Percentiles rank a stretch among this genome's conserved stretches.
phyloP scores from a whole-genome alignment of 2,797 vertebrate species.

The Hafferia zeledoni region DNA sequence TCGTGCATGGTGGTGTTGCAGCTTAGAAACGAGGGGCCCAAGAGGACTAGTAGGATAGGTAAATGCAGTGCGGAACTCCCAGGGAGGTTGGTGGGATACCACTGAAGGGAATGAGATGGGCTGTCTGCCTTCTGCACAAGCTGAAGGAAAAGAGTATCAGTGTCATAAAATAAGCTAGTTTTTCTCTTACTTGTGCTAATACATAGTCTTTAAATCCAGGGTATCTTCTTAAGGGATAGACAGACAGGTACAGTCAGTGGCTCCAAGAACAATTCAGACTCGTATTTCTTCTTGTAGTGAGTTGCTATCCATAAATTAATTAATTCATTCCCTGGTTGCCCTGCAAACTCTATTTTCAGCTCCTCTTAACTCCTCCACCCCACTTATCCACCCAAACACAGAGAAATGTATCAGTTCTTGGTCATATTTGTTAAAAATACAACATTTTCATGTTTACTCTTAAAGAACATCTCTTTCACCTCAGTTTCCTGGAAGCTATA shows the following conservation, averaged over 20 bases:
- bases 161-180: background rate
- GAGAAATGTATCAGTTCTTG: background rate
- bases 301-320: background rate
- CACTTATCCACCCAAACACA: background rate
- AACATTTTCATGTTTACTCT: background rate
- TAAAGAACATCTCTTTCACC: background rate
- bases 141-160: background rate
- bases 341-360: background rate
- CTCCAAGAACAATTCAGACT: background rate
- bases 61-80: background rate
- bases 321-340: background rate
- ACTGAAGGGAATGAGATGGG: background rate
- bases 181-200: background rate
- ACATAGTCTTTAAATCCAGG: constrained; percentile 3
- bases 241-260: background rate
- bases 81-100: background rate
- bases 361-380: background rate
- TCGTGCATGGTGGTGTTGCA: background rate
- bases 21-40: background rate
- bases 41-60: background rate
- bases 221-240: constrained; percentile 12
- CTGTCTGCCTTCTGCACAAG: background rate
- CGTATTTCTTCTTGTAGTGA: background rate
- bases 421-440: background rate
- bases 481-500: background rate